These are phyloP conservation scores for Heliocidaris erythrogramma DNA, from an alignment of 35 echinoderm and acorn worm genomes.

Conservation along the genomic window DNA sequence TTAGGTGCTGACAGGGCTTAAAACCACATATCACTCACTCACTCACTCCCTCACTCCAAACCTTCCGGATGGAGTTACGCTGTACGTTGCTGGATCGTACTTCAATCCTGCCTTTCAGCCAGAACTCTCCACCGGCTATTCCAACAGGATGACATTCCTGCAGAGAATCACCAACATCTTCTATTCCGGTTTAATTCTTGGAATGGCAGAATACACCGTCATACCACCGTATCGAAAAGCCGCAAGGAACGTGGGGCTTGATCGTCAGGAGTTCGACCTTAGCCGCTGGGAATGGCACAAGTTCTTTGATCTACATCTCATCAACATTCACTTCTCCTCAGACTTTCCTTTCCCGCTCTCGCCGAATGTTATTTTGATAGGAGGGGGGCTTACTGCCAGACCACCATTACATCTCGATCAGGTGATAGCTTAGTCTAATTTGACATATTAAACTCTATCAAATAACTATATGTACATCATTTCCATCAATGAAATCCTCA, in stretches of 20 bases:
- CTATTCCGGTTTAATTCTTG: not conserved
- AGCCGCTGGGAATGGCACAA: not conserved
- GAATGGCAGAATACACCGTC: not conserved
- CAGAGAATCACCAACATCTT: conserved; percentile 52
- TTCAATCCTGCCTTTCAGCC: not conserved
- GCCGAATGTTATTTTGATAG: conserved; percentile 12
- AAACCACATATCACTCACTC: too few species aligned
- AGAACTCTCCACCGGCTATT: not conserved
- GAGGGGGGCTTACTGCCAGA: conserved; percentile 2
- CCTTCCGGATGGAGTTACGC: not conserved
- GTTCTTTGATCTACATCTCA: not conserved
- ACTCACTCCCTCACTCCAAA: too few species aligned
- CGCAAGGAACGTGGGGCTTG: conserved; percentile 7
- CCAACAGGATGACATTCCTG: conserved; percentile 31
- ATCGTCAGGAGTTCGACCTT: not conserved
- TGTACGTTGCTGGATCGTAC: not conserved
- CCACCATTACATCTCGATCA: not conserved
- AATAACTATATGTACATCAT: too few species aligned
- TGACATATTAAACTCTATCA: too few species aligned
- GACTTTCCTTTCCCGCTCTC: conserved; percentile 4
- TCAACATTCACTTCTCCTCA: conserved; percentile 5
- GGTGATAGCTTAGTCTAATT: not conserved
- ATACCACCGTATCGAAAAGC: conserved; percentile 13
- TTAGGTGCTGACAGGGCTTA: too few species aligned
- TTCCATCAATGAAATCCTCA: too few species aligned